Conservation (phyloP, 1,140 invertebrate species). For the Zaprionus tsacasi region DNA sequence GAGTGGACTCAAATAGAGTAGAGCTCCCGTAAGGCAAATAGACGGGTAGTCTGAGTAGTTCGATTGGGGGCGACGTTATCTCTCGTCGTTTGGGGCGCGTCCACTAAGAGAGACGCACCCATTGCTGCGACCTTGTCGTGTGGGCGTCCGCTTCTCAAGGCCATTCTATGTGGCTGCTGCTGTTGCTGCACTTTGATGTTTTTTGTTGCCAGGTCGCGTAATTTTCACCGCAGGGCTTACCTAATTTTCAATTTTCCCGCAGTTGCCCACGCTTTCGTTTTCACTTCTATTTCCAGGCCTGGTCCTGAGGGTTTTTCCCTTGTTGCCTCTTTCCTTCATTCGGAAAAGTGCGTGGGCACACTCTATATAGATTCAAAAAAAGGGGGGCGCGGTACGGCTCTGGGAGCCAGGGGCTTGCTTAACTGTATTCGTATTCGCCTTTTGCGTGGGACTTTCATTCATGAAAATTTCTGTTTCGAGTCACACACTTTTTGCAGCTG, state of each 20-base stretch:
- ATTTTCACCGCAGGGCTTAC: constrained; percentile 47
- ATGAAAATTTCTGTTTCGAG: constrained; percentile 73
- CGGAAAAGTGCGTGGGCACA: constrained; percentile 36
- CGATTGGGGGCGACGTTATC: constrained; percentile 3
- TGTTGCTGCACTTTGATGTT: constrained; percentile 45
- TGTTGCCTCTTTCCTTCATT: background rate
- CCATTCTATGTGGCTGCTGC: background rate
- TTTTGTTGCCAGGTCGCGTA: constrained; percentile 41
- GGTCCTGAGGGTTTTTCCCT: constrained; percentile 11
- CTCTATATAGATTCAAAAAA: background rate
- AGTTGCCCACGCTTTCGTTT: constrained; percentile 39
- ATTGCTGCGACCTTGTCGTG: constrained; percentile 32
- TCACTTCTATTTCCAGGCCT: constrained; percentile 38
- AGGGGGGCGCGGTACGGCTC: background rate
- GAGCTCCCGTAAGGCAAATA: background rate
- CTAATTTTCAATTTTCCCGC: constrained; percentile 54
- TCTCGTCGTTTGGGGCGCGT: constrained; percentile 28
- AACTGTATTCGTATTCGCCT: constrained; percentile 46
- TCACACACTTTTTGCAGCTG: constrained; percentile 47
- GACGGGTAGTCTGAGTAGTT: background rate
- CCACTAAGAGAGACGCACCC: constrained; percentile 33
- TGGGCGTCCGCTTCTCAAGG: constrained; percentile 23
- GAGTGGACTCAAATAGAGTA: constrained; percentile 9
- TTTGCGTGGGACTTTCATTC: constrained; percentile 83
- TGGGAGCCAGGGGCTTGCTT: constrained; percentile 6